phyloP scores from a whole-genome alignment of 2,888 invertebrate species.

The Lasioglossum pauxillum region DNA sequence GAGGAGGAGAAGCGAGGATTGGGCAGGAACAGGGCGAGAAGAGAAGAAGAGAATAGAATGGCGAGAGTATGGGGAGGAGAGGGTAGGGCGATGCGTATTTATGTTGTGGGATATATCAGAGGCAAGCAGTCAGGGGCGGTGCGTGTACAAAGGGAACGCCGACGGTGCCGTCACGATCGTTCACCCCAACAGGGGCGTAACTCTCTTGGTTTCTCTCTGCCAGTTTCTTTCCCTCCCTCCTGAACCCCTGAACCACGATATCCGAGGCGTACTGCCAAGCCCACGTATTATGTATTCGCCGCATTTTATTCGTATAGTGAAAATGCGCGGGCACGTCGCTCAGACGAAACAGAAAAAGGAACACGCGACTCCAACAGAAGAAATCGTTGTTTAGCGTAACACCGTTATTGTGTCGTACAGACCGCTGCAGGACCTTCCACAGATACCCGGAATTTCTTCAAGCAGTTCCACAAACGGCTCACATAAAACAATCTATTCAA shows the following conservation, averaged over 20 bases:
- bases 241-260: slow-evolving; percentile 51
- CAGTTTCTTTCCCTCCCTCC: slow-evolving; percentile 46
- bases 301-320: slow-evolving; percentile 58
- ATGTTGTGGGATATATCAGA: slow-evolving; percentile 68
- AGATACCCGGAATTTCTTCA: no score
- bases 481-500: background rate
- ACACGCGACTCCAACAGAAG: background rate
- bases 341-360: slow-evolving; percentile 28
- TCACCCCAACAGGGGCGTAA: slow-evolving; percentile 75
- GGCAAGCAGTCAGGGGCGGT: slow-evolving; percentile 67
- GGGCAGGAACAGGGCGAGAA: slow-evolving; percentile 18
- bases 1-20: slow-evolving; percentile 1
- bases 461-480: no score
- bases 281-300: slow-evolving; percentile 70
- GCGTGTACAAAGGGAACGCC: slow-evolving; percentile 74
- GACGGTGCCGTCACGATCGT: slow-evolving; percentile 75
- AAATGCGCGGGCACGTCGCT: slow-evolving; percentile 27
- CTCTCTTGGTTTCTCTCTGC: slow-evolving; percentile 46
- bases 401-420: background rate
- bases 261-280: slow-evolving; percentile 64
- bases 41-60: slow-evolving; percentile 7
- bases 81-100: slow-evolving; percentile 56
- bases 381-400: background rate
- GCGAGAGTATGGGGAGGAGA: slow-evolving; percentile 15
- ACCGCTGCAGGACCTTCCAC: background rate